Evolutionary conservation across 2,113 vertebrate genomes (phyloP).

Genomic region (Melanotaenia duboulayi): DNA sequence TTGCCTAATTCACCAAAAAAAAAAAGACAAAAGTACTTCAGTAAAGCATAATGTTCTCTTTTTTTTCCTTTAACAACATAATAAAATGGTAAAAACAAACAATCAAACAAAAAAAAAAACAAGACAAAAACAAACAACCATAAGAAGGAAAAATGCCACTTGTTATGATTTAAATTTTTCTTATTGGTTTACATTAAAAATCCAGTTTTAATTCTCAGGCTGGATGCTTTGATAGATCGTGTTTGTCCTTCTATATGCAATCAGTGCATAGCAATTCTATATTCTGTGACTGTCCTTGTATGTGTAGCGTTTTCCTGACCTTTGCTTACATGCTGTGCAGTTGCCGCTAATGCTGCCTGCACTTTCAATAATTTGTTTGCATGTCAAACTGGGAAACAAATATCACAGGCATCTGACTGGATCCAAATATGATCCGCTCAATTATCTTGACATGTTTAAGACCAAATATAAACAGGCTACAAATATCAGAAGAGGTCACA

Average conservation of each 20-base stretch:
- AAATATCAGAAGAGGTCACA: slow-evolving; percentile 70
- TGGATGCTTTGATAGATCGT: not conserved
- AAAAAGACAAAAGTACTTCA: too few species aligned
- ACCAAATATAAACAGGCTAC: slow-evolving; percentile 68
- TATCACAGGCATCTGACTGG: slow-evolving; percentile 37
- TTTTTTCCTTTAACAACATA: too few species aligned
- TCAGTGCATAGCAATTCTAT: not conserved
- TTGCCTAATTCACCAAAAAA: too few species aligned
- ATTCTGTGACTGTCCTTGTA: not conserved
- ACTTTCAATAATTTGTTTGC: slow-evolving; percentile 57
- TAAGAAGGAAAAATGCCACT: too few species aligned
- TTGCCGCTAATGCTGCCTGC: slow-evolving; percentile 27
- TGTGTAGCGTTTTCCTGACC: slow-evolving; percentile 11
- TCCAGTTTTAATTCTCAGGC: not conserved
- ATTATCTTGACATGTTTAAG: slow-evolving; percentile 75
- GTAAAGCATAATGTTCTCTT: too few species aligned
- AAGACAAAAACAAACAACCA: too few species aligned
- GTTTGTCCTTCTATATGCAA: not conserved
- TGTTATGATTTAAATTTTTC: too few species aligned
- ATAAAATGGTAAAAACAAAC: too few species aligned
- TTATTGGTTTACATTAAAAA: not conserved
- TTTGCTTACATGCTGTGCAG: slow-evolving; percentile 29
- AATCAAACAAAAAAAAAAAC: too few species aligned
- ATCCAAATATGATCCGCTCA: slow-evolving; percentile 65
- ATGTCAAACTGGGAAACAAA: slow-evolving; percentile 51